Conservation (phyloP, 1,140 invertebrate genomes). For the Zaprionus taronus region DNA sequence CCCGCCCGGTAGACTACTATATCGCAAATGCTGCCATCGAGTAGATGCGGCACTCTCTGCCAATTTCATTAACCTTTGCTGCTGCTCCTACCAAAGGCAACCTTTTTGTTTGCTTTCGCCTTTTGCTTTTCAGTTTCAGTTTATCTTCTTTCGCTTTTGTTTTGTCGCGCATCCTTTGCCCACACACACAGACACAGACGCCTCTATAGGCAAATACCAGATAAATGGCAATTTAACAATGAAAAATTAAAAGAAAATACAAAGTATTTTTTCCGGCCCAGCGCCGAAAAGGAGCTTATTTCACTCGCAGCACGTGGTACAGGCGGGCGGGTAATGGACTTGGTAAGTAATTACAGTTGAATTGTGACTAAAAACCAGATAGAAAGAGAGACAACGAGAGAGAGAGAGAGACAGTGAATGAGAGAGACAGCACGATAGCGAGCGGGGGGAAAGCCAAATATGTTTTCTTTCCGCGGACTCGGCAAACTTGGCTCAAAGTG, state of each 20-base stretch:
- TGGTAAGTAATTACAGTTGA: constrained; percentile 80
- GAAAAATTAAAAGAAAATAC: constrained; percentile 82
- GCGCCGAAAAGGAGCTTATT: constrained; percentile 63
- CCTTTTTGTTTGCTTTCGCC: constrained; percentile 23
- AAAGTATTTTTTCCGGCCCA: constrained; percentile 57
- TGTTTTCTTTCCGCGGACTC: constrained; percentile 49
- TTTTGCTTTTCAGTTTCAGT: constrained; percentile 22
- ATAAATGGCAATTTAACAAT: constrained; percentile 81
- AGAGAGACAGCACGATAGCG: constrained; percentile 35
- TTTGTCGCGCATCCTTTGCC: constrained; percentile 42
- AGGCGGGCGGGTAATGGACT: constrained; percentile 54
- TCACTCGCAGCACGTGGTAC: constrained; percentile 23
- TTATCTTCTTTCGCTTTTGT: constrained; percentile 24
- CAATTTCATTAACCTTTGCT: constrained; percentile 52
- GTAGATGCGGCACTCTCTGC: constrained; percentile 11
- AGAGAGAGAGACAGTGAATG: constrained; percentile 5
- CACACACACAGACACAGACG: constrained; percentile 9
- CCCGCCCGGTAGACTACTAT: neutral
- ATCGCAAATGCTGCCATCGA: neutral
- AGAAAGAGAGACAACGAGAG: neutral
- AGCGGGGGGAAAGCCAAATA: constrained; percentile 47
- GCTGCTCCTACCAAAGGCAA: constrained; percentile 21
- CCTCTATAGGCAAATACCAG: constrained; percentile 49
- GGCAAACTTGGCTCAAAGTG: constrained; percentile 25
- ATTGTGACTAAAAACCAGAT: constrained; percentile 69